Evolutionary conservation across 2,113 vertebrate species (phyloP), one percentile per base, ranked within the genome.

Genomic region (Pterocles burchelli): DNA sequence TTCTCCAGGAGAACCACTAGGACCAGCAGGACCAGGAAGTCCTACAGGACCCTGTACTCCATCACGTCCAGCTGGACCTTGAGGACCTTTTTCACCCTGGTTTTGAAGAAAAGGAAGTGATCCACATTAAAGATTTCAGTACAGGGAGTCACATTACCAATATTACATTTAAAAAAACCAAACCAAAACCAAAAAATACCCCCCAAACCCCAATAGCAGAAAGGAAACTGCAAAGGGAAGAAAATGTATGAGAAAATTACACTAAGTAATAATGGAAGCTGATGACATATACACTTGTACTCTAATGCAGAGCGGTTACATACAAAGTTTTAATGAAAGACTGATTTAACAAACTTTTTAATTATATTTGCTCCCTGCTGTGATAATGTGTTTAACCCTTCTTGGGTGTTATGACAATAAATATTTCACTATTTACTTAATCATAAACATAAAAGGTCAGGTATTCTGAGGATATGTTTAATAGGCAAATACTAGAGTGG

Each of bases 1-100:
- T 97, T 99, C 99, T 97, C 99, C 99, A 1, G 99, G 99, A 90
- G 99, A 99, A 34, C 99, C 99, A 43, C 99, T 99, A 18, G 99
- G 99, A 65, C 99, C 99, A 18, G 99, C 98, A 43, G 99, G 99
- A 26, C 99, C 99, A 0, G 99, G 99, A 68, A 99, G 98, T 91
- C 99, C 99, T 26, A 99, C 99, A 19, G 99, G 99, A 88, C 99
- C 99, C 95, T 99, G 99, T 43, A 99, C 97, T 54, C 99, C 99
- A 75, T 99, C 99, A 77, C 99, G 98, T 72, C 99, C 99, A 59
- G 99, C 99, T 24, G 99, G 99, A 84, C 99, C 99, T 38, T 98
- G 98, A 61, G 99, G 99, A 41, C 99, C 99, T 98, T 99, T 99
- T 97, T 99, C 99, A 93, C 99, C 99, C 99, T 99, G 66, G 52